Evolutionary conservation across 2,797 vertebrate genomes (phyloP).

Genomic region (Lepilemur ruficaudatus): DNA sequence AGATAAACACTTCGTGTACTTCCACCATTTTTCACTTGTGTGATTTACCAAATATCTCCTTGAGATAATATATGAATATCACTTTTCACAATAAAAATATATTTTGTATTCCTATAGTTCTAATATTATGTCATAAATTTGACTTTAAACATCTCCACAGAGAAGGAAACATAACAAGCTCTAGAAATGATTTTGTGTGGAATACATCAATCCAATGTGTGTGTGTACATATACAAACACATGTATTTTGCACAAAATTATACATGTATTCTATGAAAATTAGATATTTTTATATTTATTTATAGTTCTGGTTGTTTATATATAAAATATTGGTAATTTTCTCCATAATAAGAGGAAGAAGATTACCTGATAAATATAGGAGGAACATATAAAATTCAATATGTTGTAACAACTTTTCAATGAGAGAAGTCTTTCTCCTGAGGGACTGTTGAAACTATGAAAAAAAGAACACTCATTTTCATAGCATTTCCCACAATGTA

Average conservation of each 20-base stretch:
- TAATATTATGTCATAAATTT: neutral
- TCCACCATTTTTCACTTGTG: neutral
- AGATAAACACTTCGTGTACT: neutral
- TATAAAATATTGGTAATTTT: neutral
- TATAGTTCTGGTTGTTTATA: neutral
- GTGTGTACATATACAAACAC: neutral
- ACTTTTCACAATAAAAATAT: neutral
- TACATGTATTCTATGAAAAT: neutral
- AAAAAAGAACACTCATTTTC: neutral
- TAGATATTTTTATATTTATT: neutral
- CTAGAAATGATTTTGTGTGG: neutral
- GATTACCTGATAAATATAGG: neutral
- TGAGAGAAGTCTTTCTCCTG: neutral
- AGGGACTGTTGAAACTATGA: neutral
- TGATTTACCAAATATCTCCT: neutral
- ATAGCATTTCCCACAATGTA: neutral
- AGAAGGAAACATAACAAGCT: neutral
- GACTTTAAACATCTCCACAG: neutral
- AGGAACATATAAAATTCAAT: neutral
- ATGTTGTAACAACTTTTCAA: neutral
- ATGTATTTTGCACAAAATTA: neutral
- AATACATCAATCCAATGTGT: neutral
- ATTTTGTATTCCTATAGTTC: neutral
- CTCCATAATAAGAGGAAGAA: neutral
- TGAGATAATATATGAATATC: neutral